Base-by-base conservation (phyloP, 1,140 invertebrate species). In the Bombus waltoni region DNA sequence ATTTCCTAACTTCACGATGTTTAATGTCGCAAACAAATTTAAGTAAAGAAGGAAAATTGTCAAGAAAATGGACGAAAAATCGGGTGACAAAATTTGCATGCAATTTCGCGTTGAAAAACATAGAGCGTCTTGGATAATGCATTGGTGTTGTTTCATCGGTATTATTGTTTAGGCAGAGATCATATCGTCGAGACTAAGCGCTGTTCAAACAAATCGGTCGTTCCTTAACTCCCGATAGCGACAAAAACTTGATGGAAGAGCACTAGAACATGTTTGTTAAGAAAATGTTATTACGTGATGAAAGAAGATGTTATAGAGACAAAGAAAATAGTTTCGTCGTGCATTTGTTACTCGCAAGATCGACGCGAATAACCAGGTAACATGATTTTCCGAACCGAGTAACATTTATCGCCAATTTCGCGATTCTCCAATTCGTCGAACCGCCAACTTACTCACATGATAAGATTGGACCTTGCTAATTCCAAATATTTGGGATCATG, bases 251-350 rank as follows among this genome's bases (percentile, higher is more conserved):
- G 62, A 66, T 32, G n/a, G 18, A 68, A 10, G 13, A 25, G 11
- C 1, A 28, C 28, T 38, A 6, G 32, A 42, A 32, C 40, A 38
- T 81, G 71, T 74, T 66, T 75, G 59, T 42, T 22, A 42, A 25
- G 81, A 75, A 82, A 82, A 75, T 65, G 13, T 74, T 42, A 40
- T 66, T 82, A 65, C 57, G 38, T n/a, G 68, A 6, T 22, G 38
- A 28, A 25, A n/a, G n/a, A 35, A 74, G 47, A 65, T 35, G 35
- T 47, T 44, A 35, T 73, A n/a, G 22, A 32, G 8, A 28, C 9
- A 22, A 62, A 47, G 38, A 28, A 66, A 28, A 44, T 38, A 25
- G 32, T 74, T 22, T 40, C 38, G 9, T 25, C 13, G 28, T 62
- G 68, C 25, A 13, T 25, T 74, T 22, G 3, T 76, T n/a, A 18